A percentile compares a stretch with the other conserved stretches of the same genome.
These are phyloP conservation scores for Tricholauxania praeusta DNA, from an alignment of 2,888 invertebrate genomes.

Conservation along the genomic window DNA sequence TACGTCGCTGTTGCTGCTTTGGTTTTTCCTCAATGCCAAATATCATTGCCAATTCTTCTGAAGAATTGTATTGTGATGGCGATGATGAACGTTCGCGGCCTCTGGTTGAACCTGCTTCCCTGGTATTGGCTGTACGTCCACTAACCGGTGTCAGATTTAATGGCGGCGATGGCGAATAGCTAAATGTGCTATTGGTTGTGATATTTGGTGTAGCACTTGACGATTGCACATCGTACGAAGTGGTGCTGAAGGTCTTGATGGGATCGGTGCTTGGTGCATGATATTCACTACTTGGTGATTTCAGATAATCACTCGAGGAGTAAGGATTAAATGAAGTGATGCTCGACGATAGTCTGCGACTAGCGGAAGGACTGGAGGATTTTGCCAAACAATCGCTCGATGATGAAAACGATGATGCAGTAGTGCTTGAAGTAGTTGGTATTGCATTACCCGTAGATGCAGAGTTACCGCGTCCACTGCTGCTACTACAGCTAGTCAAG, in stretches of 20 bases:
- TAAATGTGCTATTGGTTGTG: slow-evolving; percentile 56
- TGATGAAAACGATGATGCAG: slow-evolving; percentile 63
- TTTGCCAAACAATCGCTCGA: slow-evolving; percentile 67
- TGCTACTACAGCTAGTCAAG: slow-evolving; percentile 51
- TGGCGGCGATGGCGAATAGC: slow-evolving; percentile 60
- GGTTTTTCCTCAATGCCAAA: slow-evolving; percentile 69
- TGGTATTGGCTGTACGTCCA: slow-evolving; percentile 43
- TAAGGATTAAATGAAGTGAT: slow-evolving; percentile 67
- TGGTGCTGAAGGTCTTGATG: slow-evolving; percentile 68
- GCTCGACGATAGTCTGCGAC: slow-evolving; percentile 65
- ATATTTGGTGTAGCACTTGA: slow-evolving; percentile 61
- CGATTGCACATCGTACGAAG: slow-evolving; percentile 66
- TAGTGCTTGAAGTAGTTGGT: slow-evolving; percentile 50
- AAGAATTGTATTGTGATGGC: slow-evolving; percentile 74
- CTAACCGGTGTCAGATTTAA: slow-evolving; percentile 60
- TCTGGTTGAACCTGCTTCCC: slow-evolving; percentile 34
- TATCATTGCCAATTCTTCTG: slow-evolving; percentile 75
- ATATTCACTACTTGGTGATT: slow-evolving; percentile 67
- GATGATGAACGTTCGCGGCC: slow-evolving; percentile 56
- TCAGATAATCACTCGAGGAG: slow-evolving; percentile 67
- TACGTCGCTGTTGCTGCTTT: slow-evolving; percentile 43
- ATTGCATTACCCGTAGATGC: slow-evolving; percentile 21
- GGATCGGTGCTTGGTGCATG: slow-evolving; percentile 67
- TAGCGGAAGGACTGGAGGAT: slow-evolving; percentile 64
- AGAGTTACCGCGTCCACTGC: slow-evolving; percentile 37